Base-by-base conservation (phyloP, 2,888 invertebrate species). In the Carabus problematicus region DNA sequence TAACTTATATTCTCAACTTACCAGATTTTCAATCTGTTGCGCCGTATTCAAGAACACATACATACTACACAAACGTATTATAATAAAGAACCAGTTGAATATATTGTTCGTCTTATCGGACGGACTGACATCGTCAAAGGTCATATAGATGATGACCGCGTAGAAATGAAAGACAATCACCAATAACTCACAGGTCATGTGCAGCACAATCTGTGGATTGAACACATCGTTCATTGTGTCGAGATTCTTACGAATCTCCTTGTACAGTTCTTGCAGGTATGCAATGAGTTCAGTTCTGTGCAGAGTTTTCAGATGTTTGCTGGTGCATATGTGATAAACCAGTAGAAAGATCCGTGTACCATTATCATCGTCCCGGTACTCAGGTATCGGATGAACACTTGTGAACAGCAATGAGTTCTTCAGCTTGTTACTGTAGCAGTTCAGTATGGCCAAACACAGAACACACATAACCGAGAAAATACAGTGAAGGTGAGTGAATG, bases 131-230 rank as follows among this genome's bases (percentile, higher is more conserved):
- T 72, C 59, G 29, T 74, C 75, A 63, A 78, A 80, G 6, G 79
- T 79, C 58, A 80, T 70, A 69, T 79, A 79, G 29, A 81, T 79
- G n/a, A 82, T 77, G 4, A 81, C 80, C 3, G 81, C 80, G 68
- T 81, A 82, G 77, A 80, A 79, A 68, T 79, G 76, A 3, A 82
- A 74, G 59, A 82, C 78, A 19, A 81, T 67, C 7, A 79, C 77
- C 0, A 76, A 74, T 58, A 81, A 73, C 71, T 82, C 82, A 8
- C 80, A 73, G 6, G 79, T 72, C 0, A 78, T 78, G 64, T 80
- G 78, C n/a, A 76, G 70, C 8, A 82, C 63, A 64, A 82, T 74
- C 70, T 79, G 79, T 2, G 80, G 80, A 75, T 81, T 79, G 72
- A 80, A 71, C 62, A 78, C 77, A 12, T 75, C 73, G 64, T 82